phyloP scores from a whole-genome alignment of 2,888 invertebrate genomes.

The Timandra comae region DNA sequence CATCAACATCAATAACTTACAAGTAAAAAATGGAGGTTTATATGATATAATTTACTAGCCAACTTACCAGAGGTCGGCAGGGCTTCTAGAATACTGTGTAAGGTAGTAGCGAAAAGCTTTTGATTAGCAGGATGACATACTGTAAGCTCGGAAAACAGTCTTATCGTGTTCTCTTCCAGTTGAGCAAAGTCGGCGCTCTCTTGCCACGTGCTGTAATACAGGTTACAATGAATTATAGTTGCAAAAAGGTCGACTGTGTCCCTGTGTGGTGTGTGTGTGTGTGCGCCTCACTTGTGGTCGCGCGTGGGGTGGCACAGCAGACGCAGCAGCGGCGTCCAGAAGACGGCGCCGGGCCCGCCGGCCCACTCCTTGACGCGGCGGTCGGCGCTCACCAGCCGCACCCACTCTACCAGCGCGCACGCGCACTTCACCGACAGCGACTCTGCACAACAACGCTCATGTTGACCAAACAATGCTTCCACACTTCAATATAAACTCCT shows the following conservation, averaged over 20 bases:
- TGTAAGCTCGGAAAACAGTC: constrained; percentile 88
- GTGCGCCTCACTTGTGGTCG: constrained; percentile 46
- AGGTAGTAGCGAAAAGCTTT: constrained; percentile 85
- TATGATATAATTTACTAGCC: not conserved
- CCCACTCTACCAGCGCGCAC: constrained; percentile 83
- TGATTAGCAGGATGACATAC: constrained; percentile 91
- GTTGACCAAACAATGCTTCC: too few relatives aligned
- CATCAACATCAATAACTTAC: not conserved
- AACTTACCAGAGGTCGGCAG: constrained; percentile 56
- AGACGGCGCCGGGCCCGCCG: constrained; percentile 87
- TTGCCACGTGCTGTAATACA: constrained; percentile 54
- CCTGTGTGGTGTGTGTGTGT: constrained; percentile 11
- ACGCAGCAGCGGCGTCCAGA: constrained; percentile 89
- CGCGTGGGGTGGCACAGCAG: constrained; percentile 82
- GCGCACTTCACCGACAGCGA: constrained; percentile 48
- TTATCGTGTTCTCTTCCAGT: constrained; percentile 86
- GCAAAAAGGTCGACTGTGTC: not conserved
- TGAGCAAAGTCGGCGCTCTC: constrained; percentile 70
- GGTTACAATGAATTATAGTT: constrained; percentile 2
- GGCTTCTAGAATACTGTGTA: constrained; percentile 85
- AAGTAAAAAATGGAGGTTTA: not conserved
- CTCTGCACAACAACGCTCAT: constrained; percentile 23
- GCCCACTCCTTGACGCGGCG: constrained; percentile 92
- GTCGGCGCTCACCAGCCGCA: constrained; percentile 87
- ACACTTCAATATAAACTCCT: too few relatives aligned